Evolutionary conservation across 1,140 invertebrate species (phyloP), one percentile per base, ranked within the genome.

Genomic region (Patella vulgata): DNA sequence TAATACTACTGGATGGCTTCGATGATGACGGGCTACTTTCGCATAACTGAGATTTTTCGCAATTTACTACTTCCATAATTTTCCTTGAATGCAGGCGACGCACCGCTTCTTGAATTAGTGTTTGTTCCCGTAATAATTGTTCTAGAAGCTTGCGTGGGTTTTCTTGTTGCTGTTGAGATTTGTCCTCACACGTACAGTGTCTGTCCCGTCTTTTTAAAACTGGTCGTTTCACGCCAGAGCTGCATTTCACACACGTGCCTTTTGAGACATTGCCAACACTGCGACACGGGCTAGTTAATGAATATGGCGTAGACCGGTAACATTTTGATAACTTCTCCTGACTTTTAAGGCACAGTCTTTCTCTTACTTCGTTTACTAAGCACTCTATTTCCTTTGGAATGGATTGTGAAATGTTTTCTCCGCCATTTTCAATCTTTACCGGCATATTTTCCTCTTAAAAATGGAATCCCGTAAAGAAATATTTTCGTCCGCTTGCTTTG

Each of bases 41-140:
- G n/a, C n/a, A n/a, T n/a, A n/a, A n/a, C n/a, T n/a, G n/a, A n/a
- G n/a, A n/a, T n/a, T n/a, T n/a, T n/a, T n/a, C n/a, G n/a, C n/a
- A n/a, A n/a, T n/a, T n/a, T n/a, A n/a, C n/a, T n/a, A n/a, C n/a
- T n/a, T n/a, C n/a, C n/a, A n/a, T n/a, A n/a, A n/a, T n/a, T n/a
- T n/a, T n/a, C n/a, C n/a, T n/a, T 8, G 33, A 36, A 36, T 5
- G 64, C 21, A 71, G 48, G 12, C 70, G 66, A 12, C 60, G 51
- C 12, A 72, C 70, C 12, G 70, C 70, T 56, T 72, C 70, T 51
- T 72, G 70, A 31, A 72, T 72, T 31, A 72, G 43, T n/a, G 66
- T 65, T n/a, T 72, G 70, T 61, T 72, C 66, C 17, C 57, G 39
- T n/a, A 72, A 30, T 23, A 72, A 57, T 43, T 65, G 43, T 43